Percentiles rank a stretch among this genome's conserved stretches.
Conservation (phyloP, 2,113 vertebrate genomes). For the Antechinus flavipes region DNA sequence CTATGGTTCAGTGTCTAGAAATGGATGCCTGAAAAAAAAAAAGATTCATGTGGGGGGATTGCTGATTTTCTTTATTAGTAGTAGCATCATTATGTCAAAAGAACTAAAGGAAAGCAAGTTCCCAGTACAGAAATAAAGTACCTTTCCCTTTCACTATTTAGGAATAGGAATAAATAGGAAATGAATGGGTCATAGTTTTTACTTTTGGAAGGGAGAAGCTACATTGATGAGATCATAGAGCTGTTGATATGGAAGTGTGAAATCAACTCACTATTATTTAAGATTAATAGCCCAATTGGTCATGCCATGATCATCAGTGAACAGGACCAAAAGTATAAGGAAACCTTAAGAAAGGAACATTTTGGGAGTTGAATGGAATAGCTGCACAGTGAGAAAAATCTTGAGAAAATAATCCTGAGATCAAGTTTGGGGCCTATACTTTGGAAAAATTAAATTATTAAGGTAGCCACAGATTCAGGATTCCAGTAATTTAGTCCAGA, state of each 20-base stretch:
- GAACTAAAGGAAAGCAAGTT: neutral
- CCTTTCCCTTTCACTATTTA: neutral
- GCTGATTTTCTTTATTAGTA: neutral
- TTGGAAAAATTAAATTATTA: neutral
- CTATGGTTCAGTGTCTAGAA: neutral
- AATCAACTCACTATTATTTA: neutral
- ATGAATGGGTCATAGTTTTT: neutral
- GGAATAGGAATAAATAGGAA: neutral
- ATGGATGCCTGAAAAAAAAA: neutral
- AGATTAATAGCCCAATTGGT: neutral
- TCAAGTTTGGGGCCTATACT: neutral
- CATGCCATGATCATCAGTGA: neutral
- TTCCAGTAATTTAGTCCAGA: neutral
- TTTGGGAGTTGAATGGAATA: neutral
- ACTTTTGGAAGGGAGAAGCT: neutral
- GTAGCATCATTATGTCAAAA: neutral
- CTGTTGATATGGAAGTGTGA: neutral
- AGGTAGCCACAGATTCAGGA: neutral
- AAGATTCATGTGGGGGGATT: neutral
- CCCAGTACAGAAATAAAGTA: neutral
- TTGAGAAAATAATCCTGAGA: neutral
- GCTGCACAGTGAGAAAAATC: neutral
- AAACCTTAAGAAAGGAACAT: neutral
- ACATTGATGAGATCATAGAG: neutral
- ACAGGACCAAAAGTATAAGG: neutral